Base-by-base conservation (phyloP, 2,888 invertebrate genomes). In the Drosophila nigricruria region DNA sequence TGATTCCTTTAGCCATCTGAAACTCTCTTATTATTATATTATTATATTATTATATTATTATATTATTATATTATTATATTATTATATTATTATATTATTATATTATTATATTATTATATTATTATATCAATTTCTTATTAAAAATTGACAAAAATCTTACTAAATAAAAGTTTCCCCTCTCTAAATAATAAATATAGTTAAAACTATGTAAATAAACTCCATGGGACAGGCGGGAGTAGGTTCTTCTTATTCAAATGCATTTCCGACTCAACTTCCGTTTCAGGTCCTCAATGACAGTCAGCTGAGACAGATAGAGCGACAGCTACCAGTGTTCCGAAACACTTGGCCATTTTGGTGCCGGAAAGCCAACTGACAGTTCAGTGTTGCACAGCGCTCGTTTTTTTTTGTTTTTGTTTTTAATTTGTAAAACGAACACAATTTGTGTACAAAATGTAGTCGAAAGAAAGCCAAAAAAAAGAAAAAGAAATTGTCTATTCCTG, bases 311-410 rank as follows among this genome's bases (percentile, higher is more conserved):
- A 43, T 34, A 56, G 61, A 67, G 59, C 59, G 83, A 81, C 70
- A 80, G 71, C 71, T 67, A 68, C 62, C 61, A 69, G 69, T 72
- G 79, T 65, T 72, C 20, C 23, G 30, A 47, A n/a, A 20, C 27
- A 42, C 12, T 30, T 42, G 76, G 59, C 56, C 49, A 60, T 47
- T 32, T 45, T 58, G 43, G 60, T 67, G 68, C 77, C 81, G 71
- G 83, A 65, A 74, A 43, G 58, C 68, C 56, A 61, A 75, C 88
- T 81, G 87, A 83, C 82, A 89, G 81, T 82, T 88, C 80, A 77
- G 70, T 81, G 81, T 74, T 83, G 86, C 83, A 82, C 86, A 82
- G 63, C 42, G 40, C 47, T n/a, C n/a, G 61, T 74, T 64, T 70
- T 75, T 47, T 60, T 49, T 65, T 9, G 2, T 20, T 27, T 25